A percentile compares a stretch with the other conserved stretches of the same genome.
Conservation (phyloP, 1,140 invertebrate genomes). For the Bathynomus jamesi region DNA sequence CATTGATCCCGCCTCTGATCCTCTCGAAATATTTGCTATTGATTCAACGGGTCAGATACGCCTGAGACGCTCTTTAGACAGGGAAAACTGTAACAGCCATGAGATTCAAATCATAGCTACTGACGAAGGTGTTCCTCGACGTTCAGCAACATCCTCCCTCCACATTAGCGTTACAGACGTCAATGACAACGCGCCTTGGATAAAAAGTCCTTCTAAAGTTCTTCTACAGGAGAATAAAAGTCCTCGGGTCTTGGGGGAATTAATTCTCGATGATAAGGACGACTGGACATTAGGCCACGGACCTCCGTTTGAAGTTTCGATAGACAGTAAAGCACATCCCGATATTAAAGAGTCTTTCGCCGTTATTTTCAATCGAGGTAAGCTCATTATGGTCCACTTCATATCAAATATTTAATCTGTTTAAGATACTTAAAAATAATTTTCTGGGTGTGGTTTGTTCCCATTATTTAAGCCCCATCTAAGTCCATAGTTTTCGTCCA, state of each 20-base stretch:
- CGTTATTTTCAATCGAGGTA: slow-evolving; percentile 18
- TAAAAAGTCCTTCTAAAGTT: slow-evolving; percentile 7
- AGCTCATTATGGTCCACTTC: too few relatives aligned
- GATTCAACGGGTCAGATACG: slow-evolving; percentile 68
- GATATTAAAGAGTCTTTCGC: slow-evolving; percentile 14
- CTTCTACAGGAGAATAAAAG: slow-evolving; percentile 21
- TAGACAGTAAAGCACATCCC: slow-evolving; percentile 4
- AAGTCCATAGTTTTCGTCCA: too few relatives aligned
- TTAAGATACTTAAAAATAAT: too few relatives aligned
- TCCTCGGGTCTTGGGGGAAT: slow-evolving; percentile 11
- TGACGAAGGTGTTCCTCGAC: slow-evolving; percentile 84
- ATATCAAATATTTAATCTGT: too few relatives aligned
- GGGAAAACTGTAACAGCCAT: slow-evolving; percentile 78
- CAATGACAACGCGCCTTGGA: slow-evolving; percentile 73
- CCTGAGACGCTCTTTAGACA: slow-evolving; percentile 72
- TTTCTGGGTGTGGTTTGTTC: too few relatives aligned
- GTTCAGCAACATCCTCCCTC: slow-evolving; percentile 88
- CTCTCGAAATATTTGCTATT: slow-evolving; percentile 63
- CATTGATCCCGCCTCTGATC: slow-evolving; percentile 76
- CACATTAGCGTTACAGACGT: slow-evolving; percentile 79
- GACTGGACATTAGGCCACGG: slow-evolving; percentile 28
- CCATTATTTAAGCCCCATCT: too few relatives aligned
- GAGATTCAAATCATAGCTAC: slow-evolving; percentile 90
- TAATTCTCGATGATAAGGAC: slow-evolving; percentile 28
- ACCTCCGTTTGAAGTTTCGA: slow-evolving; percentile 18